Evolutionary conservation across 1,140 invertebrate species (phyloP).

Genomic region (Eriocheir sinensis): DNA sequence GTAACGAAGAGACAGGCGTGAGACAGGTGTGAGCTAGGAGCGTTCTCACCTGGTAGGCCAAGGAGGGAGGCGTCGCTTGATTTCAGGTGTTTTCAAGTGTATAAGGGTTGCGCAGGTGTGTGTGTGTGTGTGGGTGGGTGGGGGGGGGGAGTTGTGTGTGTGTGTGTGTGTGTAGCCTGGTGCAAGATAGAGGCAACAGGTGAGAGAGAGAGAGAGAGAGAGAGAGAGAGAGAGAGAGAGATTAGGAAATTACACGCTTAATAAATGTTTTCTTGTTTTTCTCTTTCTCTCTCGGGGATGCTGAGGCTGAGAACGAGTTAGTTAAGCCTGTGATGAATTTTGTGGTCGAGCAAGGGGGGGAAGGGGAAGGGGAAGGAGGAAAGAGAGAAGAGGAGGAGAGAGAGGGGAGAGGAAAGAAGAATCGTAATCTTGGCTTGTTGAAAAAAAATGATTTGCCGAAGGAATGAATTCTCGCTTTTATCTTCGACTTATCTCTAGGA

Average conservation of each 20-base stretch:
- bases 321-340: not conserved
- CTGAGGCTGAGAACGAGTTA: not conserved
- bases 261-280: not conserved
- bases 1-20: not conserved
- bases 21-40: not conserved
- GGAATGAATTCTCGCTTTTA: not conserved
- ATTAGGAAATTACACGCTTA: not conserved
- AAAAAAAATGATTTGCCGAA: not conserved
- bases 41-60: no score
- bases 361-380: slow-evolving; percentile 3
- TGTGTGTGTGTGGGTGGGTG: slow-evolving; percentile 35
- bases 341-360: not conserved
- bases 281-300: no score
- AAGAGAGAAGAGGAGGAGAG: slow-evolving; percentile 8
- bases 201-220: not conserved
- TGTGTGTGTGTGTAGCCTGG: not conserved
- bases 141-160: not conserved
- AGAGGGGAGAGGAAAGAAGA: not conserved
- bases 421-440: not conserved
- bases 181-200: not conserved
- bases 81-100: not conserved
- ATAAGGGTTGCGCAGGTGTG: not conserved
- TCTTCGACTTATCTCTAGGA: not conserved
- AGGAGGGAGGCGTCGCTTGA: not conserved
- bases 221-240: slow-evolving; percentile 28